A percentile compares a stretch with the other conserved stretches of the same genome.
Conservation (phyloP, 2,113 vertebrate species). For the Genyomyrus donnyi region DNA sequence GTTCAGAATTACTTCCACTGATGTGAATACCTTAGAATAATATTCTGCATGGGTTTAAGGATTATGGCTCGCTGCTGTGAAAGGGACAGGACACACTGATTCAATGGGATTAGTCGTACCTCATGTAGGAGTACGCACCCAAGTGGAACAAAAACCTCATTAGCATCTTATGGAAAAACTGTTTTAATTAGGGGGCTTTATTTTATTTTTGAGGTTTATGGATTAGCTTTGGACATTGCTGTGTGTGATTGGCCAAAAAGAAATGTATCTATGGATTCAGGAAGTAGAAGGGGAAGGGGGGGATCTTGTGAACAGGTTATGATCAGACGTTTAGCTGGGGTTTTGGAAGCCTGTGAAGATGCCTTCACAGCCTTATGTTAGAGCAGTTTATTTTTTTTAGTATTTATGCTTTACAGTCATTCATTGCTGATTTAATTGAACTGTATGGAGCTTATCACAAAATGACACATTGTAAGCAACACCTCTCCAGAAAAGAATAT, state of each 20-base stretch:
- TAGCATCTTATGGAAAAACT: conserved; percentile 38
- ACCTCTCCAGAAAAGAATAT: neutral
- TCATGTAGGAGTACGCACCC: conserved; percentile 35
- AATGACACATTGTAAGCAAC: neutral
- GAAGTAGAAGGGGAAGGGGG: neutral
- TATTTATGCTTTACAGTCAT: neutral
- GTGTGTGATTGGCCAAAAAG: neutral
- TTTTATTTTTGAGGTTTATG: conserved; percentile 28
- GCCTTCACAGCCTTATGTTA: neutral
- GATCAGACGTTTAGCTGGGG: neutral
- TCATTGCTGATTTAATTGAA: conserved; percentile 1
- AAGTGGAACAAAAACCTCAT: conserved; percentile 39
- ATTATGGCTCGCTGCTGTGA: conserved; percentile 34
- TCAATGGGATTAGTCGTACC: conserved; percentile 39
- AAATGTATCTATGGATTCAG: neutral
- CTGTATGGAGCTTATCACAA: neutral
- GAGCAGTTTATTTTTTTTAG: neutral
- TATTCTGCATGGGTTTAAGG: conserved; percentile 32
- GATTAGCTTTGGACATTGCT: conserved; percentile 14
- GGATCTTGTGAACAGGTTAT: neutral
- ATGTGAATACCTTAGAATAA: conserved; percentile 30
- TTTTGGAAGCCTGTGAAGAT: neutral
- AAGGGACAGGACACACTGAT: conserved; percentile 36
- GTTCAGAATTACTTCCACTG: conserved; percentile 19
- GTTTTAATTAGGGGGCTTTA: conserved; percentile 42